phyloP scores from a whole-genome alignment of 2,797 vertebrate genomes.

The Fratercula arctica region DNA sequence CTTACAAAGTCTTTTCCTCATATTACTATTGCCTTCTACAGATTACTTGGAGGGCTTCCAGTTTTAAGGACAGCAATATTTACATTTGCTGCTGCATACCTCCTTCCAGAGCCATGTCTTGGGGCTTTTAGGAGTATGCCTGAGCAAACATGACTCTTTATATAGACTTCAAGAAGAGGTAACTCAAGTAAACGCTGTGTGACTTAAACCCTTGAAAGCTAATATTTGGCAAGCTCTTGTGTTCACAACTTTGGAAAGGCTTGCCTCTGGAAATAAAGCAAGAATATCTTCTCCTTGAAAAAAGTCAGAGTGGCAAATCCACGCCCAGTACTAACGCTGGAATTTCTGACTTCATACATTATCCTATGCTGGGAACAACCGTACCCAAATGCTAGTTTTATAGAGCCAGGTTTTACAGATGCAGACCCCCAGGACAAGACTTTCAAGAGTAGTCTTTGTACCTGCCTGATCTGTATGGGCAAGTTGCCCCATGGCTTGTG shows the following conservation, averaged over 20 bases:
- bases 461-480: not conserved
- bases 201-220: constrained; percentile 72
- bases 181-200: constrained; percentile 61
- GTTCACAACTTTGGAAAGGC: constrained; percentile 71
- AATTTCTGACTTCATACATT: constrained; percentile 40
- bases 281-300: constrained; percentile 56
- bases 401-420: constrained; percentile 39
- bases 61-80: constrained; percentile 57
- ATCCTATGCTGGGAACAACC: not conserved
- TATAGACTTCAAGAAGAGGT: constrained; percentile 64
- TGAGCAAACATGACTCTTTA: constrained; percentile 71
- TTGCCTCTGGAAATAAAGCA: constrained; percentile 70
- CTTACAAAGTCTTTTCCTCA: not conserved
- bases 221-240: constrained; percentile 76
- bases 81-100: constrained; percentile 69
- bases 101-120: constrained; percentile 48
- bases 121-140: constrained; percentile 52
- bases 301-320: constrained; percentile 4
- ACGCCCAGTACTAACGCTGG: not conserved
- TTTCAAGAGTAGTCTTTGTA: not conserved
- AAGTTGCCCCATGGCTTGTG: not conserved
- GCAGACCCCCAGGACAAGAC: constrained; percentile 33
- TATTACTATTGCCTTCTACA: not conserved
- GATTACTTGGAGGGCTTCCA: constrained; percentile 13
- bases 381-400: not conserved